Base-by-base conservation (phyloP, 2,888 invertebrate genomes). In the Seira musarum region DNA sequence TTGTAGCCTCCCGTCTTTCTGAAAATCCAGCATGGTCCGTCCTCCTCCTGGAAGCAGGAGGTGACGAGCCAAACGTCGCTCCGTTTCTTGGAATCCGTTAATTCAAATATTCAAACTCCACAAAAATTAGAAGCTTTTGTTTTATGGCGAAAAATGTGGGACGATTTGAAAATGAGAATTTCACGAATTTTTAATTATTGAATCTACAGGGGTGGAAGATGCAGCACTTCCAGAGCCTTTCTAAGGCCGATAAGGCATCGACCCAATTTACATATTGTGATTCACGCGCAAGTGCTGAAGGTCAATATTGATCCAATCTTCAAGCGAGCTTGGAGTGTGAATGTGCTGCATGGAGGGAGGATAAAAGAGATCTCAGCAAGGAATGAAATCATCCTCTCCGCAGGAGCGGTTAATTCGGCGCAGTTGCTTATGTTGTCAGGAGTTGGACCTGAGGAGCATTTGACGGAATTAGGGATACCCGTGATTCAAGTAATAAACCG, bases 201-300 rank as follows among this genome's bases (percentile, higher is more conserved):
- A n/a, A n/a, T n/a, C n/a, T n/a, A n/a, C n/a, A 76, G 89, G 19
- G 96, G 96, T 0, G 93, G 95, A 46, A 91, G 97, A 0, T 97
- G 97, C 88, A 96, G 96, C 3, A 95, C 96, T 0, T 93, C 95
- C 0, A 96, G 96, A 90, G 96, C 96, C 0, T 97, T 96, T 87
- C 89, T 97, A 1, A 90, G 96, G 75, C 94, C 96, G 0, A 93
- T 94, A 0, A 91, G 95, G 71, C 90, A 94, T 1, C 91, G 97
- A 0, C 91, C 91, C n/a, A 97, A 96, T 88, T 90, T 97, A 0
- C 95, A 97, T 88, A 92, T 97, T 13, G 93, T 95, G 0, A 94
- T 95, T 92, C 91, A 94, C 87, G 91, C 95, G 0, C 94, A 95
- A 82, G 96, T 93, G 0, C 94, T 94, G 0, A 92, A 93, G 88